Base-by-base conservation (phyloP, 2,888 invertebrate species). In the Drosophila meridionalis region DNA sequence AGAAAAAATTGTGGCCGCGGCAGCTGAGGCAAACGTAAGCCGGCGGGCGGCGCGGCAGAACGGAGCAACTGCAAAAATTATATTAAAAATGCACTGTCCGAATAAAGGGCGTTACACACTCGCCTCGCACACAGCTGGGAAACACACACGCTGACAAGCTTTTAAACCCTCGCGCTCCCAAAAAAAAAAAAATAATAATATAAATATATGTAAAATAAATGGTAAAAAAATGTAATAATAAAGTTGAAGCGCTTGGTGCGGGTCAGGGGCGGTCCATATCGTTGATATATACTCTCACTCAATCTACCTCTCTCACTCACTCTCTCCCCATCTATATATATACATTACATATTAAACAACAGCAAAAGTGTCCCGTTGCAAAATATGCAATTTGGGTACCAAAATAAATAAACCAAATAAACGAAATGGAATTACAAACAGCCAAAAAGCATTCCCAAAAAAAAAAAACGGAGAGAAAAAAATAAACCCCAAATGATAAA, bases 21-120 rank as follows among this genome's bases (percentile, higher is more conserved):
- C 78, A 78, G 61, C 73, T 69, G 67, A 48, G 65, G 30, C 60
- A 52, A 56, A 55, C 55, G 78, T 58, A 60, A 66, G 78, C 36
- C 48, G 26, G 36, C 12, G 32, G 11, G 48, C 38, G 9, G 30
- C 30, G 28, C 8, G 32, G n/a, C 26, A 2, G 57, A 62, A 38
- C 4, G 36, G 64, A 60, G 57, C 32, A 50, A 50, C 72, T 75
- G 82, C 55, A 86, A 87, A 87, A 87, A 87, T 89, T 87, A 91
- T 90, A 91, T 90, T 90, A 90, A 91, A 90, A 90, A 90, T 90
- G 90, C 90, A 90, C 88, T 92, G 92, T 91, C 91, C 92, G 91
- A 91, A 90, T 90, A 89, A 91, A 92, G 91, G 92, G 92, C 91
- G 90, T 83, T 73, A 78, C 89, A 86, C 73, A 77, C 70, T 59